These are phyloP conservation scores for Micrasema longulum DNA, from an alignment of 1,140 invertebrate species.

Conservation along the genomic window DNA sequence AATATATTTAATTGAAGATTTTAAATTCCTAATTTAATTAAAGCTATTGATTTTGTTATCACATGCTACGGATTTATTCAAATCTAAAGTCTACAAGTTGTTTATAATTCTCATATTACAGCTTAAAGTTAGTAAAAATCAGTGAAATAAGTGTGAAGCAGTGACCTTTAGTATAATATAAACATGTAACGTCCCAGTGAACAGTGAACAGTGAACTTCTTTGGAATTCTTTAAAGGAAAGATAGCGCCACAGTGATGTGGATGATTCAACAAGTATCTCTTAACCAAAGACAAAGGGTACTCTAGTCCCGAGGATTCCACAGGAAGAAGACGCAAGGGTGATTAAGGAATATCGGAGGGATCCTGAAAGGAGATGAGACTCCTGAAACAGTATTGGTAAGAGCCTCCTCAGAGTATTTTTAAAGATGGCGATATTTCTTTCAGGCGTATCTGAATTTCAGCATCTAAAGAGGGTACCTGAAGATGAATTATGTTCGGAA, in stretches of 20 bases:
- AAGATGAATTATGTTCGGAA: too few relatives aligned
- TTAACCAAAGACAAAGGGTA: slow-evolving; percentile 7
- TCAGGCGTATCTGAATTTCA: too few relatives aligned
- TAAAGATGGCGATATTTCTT: too few relatives aligned
- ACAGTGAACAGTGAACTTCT: slow-evolving; percentile 9
- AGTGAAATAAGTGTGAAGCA: neutral
- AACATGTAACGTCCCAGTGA: slow-evolving; percentile 1
- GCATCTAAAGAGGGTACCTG: too few relatives aligned
- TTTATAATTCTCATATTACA: too few relatives aligned
- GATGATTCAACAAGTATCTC: slow-evolving; percentile 13
- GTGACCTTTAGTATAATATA: neutral
- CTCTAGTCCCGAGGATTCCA: neutral
- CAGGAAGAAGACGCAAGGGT: neutral
- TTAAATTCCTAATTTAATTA: too few relatives aligned
- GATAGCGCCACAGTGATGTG: slow-evolving; percentile 3
- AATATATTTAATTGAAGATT: too few relatives aligned
- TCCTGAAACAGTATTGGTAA: slow-evolving; percentile 61
- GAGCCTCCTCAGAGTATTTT: too few relatives aligned
- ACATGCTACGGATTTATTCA: too few relatives aligned
- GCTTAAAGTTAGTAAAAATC: too few relatives aligned
- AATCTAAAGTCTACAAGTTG: too few relatives aligned
- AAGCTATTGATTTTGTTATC: too few relatives aligned
- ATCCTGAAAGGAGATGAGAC: slow-evolving; percentile 56
- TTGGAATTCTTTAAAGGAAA: neutral
- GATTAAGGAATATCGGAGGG: slow-evolving; percentile 5